Evolutionary conservation across 2,797 vertebrate species (phyloP), one percentile per base, ranked within the genome.

Genomic region (Poecilia gillii): DNA sequence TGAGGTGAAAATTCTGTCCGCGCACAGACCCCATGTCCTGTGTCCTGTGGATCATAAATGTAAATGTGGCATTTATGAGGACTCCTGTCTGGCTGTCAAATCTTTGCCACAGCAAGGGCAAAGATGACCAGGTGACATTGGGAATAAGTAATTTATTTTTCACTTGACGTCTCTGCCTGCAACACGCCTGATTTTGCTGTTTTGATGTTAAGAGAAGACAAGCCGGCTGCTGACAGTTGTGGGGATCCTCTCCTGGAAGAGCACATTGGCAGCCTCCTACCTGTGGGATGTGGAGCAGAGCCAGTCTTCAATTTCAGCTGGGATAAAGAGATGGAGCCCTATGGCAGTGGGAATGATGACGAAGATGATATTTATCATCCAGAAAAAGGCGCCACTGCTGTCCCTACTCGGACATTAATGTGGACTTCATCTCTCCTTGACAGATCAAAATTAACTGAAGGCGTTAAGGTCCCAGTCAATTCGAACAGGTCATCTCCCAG

Each of bases 131-230:
- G 93, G 93, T 92, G 91, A 91, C 82, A 39, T 87, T 89, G 87
- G 92, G 90, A 83, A 74, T 59, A 68, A 82, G 75, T 83, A 0
- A 66, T 76, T 82, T 62, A n/a, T 81, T 85, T 73, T 73, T 90
- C 74, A 88, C 57, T 13, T 82, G 72, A 81, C 72, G 20, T 93
- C 73, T 93, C 77, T 90, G 70, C 80, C 81, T 91, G 75, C 87
- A 87, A 85, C 80, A 85, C 87, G 77, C 89, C 90, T 91, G 90
- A 91, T 90, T 94, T 85, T 93, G 83, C 92, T 94, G 87, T 95
- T 95, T 94, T 95, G 91, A 92, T 92, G 86, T 93, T 88, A 95
- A 96, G 93, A 93, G 81, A 92, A 85, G 90, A 92, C 90, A 89
- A 13, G 81, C 89, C 83, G 1, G 82, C 93, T 80, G 85, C 90